Conservation (phyloP, 1,140 invertebrate genomes). For the Brachionus angularis region DNA sequence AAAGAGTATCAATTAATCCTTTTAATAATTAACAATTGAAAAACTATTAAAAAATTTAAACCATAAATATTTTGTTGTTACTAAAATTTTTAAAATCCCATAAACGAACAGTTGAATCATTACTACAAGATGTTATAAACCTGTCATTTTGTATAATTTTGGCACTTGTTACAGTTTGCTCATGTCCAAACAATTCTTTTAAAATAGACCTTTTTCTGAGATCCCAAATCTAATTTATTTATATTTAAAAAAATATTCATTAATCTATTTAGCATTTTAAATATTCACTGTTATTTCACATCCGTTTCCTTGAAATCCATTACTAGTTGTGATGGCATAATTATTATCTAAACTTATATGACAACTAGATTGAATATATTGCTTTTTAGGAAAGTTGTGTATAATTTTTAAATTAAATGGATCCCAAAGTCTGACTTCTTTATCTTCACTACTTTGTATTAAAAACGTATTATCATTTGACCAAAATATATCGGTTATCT, state of each 20-base stretch:
- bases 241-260: not conserved
- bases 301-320: slow-evolving; percentile 56
- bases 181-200: slow-evolving; percentile 24
- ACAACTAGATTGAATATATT: slow-evolving; percentile 56
- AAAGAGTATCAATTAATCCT: not conserved
- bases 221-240: slow-evolving; percentile 15
- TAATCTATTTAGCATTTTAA: not conserved
- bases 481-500: slow-evolving; percentile 56
- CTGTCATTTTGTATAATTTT: slow-evolving; percentile 19
- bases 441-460: slow-evolving; percentile 55
- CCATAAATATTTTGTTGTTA: too few species aligned
- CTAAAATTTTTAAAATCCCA: slow-evolving; percentile 18
- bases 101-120: slow-evolving; percentile 37
- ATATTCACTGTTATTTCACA: slow-evolving; percentile 55
- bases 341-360: slow-evolving; percentile 51
- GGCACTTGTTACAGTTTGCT: slow-evolving; percentile 20
- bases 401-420: slow-evolving; percentile 48
- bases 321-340: slow-evolving; percentile 53
- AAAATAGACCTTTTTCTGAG: slow-evolving; percentile 4
- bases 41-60: not conserved
- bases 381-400: slow-evolving; percentile 53
- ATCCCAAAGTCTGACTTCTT: slow-evolving; percentile 55
- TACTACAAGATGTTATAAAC: slow-evolving; percentile 38
- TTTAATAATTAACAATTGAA: not conserved
- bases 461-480: slow-evolving; percentile 48